Evolutionary conservation across 2,888 invertebrate genomes (phyloP).

Genomic region (Machimus atricapillus): DNA sequence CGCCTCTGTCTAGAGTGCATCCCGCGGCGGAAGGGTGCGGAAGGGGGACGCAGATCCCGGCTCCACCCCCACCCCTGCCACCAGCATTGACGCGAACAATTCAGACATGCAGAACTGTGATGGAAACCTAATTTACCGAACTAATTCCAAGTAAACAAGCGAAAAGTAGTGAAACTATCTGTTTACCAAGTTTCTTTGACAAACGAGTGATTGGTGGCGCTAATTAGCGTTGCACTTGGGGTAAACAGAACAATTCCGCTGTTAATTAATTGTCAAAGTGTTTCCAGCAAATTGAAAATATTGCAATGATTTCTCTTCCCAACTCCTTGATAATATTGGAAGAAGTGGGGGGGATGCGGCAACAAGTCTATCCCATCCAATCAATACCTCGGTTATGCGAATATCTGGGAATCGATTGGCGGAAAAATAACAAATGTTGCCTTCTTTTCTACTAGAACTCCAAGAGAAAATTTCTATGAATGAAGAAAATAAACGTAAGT

Average conservation of each 20-base stretch:
- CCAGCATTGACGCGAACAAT: conserved; percentile 18
- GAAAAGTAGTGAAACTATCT: conserved; percentile 27
- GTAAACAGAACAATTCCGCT: conserved; percentile 26
- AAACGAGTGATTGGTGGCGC: conserved; percentile 33
- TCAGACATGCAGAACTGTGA: conserved; percentile 17
- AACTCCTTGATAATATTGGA: background rate
- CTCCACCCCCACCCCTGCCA: background rate
- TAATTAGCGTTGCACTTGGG: conserved; percentile 32
- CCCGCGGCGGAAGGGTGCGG: background rate
- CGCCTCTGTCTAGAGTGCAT: background rate
- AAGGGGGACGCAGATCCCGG: background rate
- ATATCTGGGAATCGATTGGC: background rate
- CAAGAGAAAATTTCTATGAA: background rate
- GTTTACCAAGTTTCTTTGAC: conserved; percentile 31
- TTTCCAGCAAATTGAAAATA: background rate
- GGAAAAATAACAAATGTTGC: background rate
- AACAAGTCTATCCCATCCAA: background rate
- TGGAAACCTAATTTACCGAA: conserved; percentile 33
- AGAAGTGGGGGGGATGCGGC: background rate
- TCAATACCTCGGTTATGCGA: background rate
- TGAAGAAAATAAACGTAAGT: background rate
- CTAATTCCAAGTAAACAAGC: conserved; percentile 32
- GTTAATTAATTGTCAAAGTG: conserved; percentile 35
- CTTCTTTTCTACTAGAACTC: background rate
- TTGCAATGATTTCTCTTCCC: background rate